Evolutionary conservation across 2,888 invertebrate species (phyloP).

Genomic region (Spodoptera littoralis): DNA sequence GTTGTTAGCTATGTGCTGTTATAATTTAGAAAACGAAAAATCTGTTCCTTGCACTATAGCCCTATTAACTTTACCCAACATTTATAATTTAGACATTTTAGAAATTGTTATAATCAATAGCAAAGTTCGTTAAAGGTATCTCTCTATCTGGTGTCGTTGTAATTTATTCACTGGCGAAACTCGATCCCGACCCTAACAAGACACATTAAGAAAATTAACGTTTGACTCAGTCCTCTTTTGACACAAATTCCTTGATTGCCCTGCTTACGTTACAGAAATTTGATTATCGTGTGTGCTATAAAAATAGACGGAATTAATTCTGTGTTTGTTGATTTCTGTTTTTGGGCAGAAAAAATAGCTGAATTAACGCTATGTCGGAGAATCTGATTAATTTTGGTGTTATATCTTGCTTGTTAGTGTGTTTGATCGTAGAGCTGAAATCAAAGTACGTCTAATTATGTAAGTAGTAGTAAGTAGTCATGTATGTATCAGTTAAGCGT

Average conservation of each 20-base stretch:
- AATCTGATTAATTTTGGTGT: no score
- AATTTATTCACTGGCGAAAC: constrained; percentile 79
- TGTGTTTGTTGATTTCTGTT: constrained; percentile 10
- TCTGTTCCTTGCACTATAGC: no score
- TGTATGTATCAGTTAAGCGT: no score
- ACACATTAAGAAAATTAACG: constrained; percentile 85
- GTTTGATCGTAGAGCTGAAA: no score
- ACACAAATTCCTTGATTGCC: constrained; percentile 80
- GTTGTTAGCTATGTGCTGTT: no score
- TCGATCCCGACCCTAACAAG: constrained; percentile 78
- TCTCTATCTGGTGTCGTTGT: constrained; percentile 72
- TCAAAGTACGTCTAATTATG: no score
- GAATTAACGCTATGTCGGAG: no score
- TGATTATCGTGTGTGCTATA: constrained; percentile 68
- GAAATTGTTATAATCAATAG: constrained; percentile 55
- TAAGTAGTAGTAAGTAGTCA: no score
- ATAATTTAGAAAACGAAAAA: no score
- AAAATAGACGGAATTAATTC: constrained; percentile 51
- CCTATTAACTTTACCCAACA: no score
- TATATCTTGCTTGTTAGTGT: no score
- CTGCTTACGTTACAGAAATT: constrained; percentile 75
- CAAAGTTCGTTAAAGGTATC: constrained; percentile 72
- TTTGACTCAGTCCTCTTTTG: constrained; percentile 76
- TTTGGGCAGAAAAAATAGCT: constrained; percentile 5
- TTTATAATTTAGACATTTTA: constrained; percentile 1